A percentile compares a stretch with the other conserved stretches of the same genome.
These are phyloP conservation scores for Dryobates pubescens DNA, from an alignment of 2,797 vertebrate genomes.

Conservation along the genomic window DNA sequence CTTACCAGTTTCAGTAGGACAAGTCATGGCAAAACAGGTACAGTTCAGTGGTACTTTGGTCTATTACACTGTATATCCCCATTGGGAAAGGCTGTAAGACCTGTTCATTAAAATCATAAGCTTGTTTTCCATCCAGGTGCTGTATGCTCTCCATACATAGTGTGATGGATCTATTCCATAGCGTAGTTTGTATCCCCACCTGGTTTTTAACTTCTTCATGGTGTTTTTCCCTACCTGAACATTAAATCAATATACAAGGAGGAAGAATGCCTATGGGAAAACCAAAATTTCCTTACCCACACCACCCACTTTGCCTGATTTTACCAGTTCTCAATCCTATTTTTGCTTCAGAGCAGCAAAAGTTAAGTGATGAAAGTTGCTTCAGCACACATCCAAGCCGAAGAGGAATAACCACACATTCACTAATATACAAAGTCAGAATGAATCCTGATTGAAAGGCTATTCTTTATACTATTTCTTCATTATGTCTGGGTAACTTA, in stretches of 20 bases:
- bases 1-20: not conserved
- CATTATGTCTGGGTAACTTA: not conserved
- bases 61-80: not conserved
- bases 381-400: not conserved
- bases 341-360: not conserved
- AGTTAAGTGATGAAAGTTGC: not conserved
- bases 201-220: rapidly evolving
- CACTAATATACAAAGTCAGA: not conserved
- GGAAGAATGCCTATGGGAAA: not conserved
- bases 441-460: not conserved
- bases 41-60: not conserved
- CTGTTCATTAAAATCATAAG: not conserved
- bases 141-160: not conserved
- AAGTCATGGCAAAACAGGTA: not conserved
- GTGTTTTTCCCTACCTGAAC: not conserved
- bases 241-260: not conserved
- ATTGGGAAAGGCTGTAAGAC: not conserved
- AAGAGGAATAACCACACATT: not conserved
- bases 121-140: not conserved
- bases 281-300: not conserved
- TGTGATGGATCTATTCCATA: not conserved
- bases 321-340: not conserved
- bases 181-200: not conserved
- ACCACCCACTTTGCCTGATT: not conserved
- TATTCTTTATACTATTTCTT: not conserved